Conservation (phyloP, 2,888 invertebrate genomes). For the Vesta saturnalis region DNA sequence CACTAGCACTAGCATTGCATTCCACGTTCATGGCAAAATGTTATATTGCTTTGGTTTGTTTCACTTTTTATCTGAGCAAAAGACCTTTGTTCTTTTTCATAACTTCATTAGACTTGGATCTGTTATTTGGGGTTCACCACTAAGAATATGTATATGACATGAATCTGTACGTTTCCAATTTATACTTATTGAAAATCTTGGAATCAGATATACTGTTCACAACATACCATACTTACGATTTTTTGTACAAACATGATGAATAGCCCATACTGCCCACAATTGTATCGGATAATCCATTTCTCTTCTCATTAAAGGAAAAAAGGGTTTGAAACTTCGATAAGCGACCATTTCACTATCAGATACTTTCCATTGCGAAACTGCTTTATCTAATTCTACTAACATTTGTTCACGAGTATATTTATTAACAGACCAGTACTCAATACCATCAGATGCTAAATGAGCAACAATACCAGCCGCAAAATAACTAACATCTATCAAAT, state of each 20-base stretch:
- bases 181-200: too few relatives aligned
- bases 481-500: constrained; percentile 75
- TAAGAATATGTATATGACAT: too few relatives aligned
- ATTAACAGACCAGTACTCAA: constrained; percentile 63
- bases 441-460: constrained; percentile 71
- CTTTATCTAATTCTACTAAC: constrained; percentile 65
- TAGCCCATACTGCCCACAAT: constrained; percentile 83
- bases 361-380: constrained; percentile 72
- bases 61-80: too few relatives aligned
- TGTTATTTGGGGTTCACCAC: too few relatives aligned
- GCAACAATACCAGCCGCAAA: constrained; percentile 80
- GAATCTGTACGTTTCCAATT: too few relatives aligned
- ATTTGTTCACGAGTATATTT: constrained; percentile 56
- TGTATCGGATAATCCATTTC: constrained; percentile 73
- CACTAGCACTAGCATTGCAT: too few relatives aligned
- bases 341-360: constrained; percentile 82
- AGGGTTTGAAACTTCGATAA: constrained; percentile 76
- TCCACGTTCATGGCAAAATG: too few relatives aligned
- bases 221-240: constrained; percentile 73
- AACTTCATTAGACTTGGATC: too few relatives aligned
- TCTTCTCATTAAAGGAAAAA: constrained; percentile 71
- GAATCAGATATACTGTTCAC: too few relatives aligned
- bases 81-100: too few relatives aligned
- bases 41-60: too few relatives aligned
- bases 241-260: constrained; percentile 80